phyloP scores from a whole-genome alignment of 2,797 vertebrate species.

The Channallabes apus region DNA sequence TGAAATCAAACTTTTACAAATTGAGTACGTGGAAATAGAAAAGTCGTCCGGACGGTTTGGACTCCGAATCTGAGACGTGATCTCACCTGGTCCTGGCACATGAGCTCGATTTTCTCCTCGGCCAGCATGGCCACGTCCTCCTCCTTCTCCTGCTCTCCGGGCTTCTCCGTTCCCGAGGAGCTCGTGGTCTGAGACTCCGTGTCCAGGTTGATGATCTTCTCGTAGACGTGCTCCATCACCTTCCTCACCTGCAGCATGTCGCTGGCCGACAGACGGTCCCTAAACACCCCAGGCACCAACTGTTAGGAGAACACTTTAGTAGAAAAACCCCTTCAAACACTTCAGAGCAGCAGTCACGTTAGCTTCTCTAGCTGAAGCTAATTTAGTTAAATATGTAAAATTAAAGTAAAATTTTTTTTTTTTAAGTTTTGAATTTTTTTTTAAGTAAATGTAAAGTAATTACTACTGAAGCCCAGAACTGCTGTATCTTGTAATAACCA shows the following conservation, averaged over 20 bases:
- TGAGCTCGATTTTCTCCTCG: conserved; percentile 97
- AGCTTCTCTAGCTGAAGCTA: neutral
- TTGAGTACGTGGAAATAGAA: too few species aligned
- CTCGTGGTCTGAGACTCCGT: conserved; percentile 98
- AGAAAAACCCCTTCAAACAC: neutral
- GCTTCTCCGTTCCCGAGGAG: conserved; percentile 96
- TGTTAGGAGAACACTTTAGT: neutral
- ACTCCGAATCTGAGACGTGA: neutral
- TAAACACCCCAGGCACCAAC: conserved; percentile 55
- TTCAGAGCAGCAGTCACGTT: neutral
- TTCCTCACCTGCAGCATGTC: conserved; percentile 99
- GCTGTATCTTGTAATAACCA: neutral
- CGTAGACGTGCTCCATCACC: conserved; percentile 98
- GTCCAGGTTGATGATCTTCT: conserved; percentile 98
- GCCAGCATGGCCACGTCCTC: conserved; percentile 95
- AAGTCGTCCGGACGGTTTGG: too few species aligned
- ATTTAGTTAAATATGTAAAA: neutral
- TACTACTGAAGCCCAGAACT: neutral
- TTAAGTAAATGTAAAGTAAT: neutral
- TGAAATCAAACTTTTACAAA: too few species aligned
- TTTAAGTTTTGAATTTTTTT: neutral
- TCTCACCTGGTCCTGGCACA: conserved; percentile 96
- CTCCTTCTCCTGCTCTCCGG: conserved; percentile 95
- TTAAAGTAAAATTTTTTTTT: neutral
- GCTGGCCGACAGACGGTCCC: conserved; percentile 95